Base-by-base conservation (phyloP, 2,888 invertebrate genomes). In the Cryptosula pallasiana region DNA sequence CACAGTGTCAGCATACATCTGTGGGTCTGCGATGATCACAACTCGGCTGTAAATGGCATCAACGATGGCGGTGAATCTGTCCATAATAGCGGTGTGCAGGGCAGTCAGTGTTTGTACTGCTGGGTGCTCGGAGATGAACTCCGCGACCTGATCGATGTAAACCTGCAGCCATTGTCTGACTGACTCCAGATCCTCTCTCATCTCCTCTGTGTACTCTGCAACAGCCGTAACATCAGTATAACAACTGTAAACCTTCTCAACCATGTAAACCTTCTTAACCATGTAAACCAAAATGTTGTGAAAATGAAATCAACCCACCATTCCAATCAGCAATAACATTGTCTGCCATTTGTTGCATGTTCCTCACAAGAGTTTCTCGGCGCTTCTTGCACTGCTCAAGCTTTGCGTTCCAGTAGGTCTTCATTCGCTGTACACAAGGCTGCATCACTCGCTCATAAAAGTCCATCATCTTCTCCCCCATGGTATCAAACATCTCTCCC, bases 111-210 rank as follows among this genome's bases (percentile, higher is more conserved):
- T 63, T 27, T 63, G 63, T 34, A 32, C 63, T 20, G 27, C n/a
- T 27, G 63, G 63, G 63, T 63, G 63, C 63, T 63, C 63, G 13
- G 27, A 5, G 5, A 63, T n/a, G 32, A 63, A 63, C 32, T 63
- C 63, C 3, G 63, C 5, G 32, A 63, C 63, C 25, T 5, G 13
- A n/a, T 63, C 63, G 9, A 63, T 34, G n/a, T 32, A 27, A n/a
- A 27, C 13, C 32, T 63, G 63, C 9, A 63, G 63, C 63, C 63
- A 63, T 20, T 9, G 5, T 9, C 27, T 27, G 34, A 63, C 2
- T 32, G 9, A 5, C 13, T 27, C n/a, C 63, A 63, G 5, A 27
- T 32, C 32, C n/a, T 32, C 32, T 3, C 29, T 20, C 32, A 63
- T 63, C 9, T 9, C 27, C 32, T 63, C 29, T 2, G 63, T 63